Conservation (phyloP, 1,140 invertebrate genomes). For the Drosophila insularis region DNA sequence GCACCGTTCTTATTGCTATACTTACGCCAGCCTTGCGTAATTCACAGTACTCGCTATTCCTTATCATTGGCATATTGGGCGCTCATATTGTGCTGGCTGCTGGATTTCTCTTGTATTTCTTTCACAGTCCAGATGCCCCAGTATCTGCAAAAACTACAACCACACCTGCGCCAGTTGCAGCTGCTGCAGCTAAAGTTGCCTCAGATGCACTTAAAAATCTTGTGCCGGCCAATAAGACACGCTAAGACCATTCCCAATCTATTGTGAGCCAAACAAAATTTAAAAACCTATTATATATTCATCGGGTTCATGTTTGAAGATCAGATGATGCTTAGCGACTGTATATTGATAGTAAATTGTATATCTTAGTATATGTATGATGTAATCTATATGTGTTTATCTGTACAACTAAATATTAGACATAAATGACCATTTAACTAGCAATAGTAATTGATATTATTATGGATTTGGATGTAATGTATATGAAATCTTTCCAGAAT, state of each 20-base stretch:
- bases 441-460: background rate
- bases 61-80: slow-evolving; percentile 87
- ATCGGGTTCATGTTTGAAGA: background rate
- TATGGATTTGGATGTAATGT: too few relatives aligned
- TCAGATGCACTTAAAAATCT: slow-evolving; percentile 15
- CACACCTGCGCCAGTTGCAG: background rate
- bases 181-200: slow-evolving; percentile 25
- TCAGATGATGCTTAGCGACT: background rate
- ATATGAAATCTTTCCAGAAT: too few relatives aligned
- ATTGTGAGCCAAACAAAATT: background rate
- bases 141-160: background rate
- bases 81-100: slow-evolving; percentile 91
- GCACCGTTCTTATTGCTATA: slow-evolving; percentile 91
- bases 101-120: slow-evolving; percentile 93
- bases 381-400: slow-evolving; percentile 3
- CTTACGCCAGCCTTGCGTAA: slow-evolving; percentile 90
- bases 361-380: slow-evolving; percentile 1
- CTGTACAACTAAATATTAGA: slow-evolving; percentile 3
- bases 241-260: slow-evolving; percentile 36
- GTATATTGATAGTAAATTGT: slow-evolving; percentile 9
- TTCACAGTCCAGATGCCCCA: slow-evolving; percentile 81
- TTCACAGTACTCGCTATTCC: slow-evolving; percentile 87
- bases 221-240: slow-evolving; percentile 43
- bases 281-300: background rate
- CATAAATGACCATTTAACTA: slow-evolving; percentile 24